Evolutionary conservation across 2,113 vertebrate genomes (phyloP), one percentile per base, ranked within the genome.

Genomic region (Sapayoa aenigma): DNA sequence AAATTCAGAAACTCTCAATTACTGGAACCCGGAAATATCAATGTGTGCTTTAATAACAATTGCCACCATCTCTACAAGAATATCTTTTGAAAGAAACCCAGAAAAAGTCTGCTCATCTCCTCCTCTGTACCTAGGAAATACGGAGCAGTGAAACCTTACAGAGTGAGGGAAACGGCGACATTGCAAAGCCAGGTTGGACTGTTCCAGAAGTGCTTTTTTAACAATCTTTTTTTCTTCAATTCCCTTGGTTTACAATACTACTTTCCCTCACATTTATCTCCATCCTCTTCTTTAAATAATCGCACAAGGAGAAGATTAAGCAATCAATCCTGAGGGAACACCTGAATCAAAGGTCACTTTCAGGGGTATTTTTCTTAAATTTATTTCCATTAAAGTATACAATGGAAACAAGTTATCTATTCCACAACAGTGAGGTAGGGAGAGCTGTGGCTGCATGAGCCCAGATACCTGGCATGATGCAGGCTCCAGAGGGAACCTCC

Each of bases 1-100:
- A 91, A 95, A 95, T 90, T 85, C 78, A 77, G 58, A 92, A 91
- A 79, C 14, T 69, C 59, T 35, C 50, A 73, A 28, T 41, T 69
- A 39, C 23, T 90, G 53, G 33, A 84, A 82, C 9, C 30, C 16
- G 23, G 41, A 83, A 89, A 73, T 73, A 67, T 59, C 42, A 24
- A 85, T 72, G 19, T 20, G 9, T 50, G 31, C 10, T 83, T 83
- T 53, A 66, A 11, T 65, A 90, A 58, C 2, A 4, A 75, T 88
- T 9, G 1, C 44, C 15, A n/a, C 44, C 35, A 79, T 15, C 0
- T 4, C 18, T 39, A 17, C 62, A 73, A 67, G 71, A 83, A 62
- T 49, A 72, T 15, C 23, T 78, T 6, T 1, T 52, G n/a, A 28
- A 84, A 65, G 35, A 73, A 93, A 66, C 5, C 11, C 0, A 18